Conservation (phyloP, 2,888 invertebrate species). For the Melinopterus prodromus region DNA sequence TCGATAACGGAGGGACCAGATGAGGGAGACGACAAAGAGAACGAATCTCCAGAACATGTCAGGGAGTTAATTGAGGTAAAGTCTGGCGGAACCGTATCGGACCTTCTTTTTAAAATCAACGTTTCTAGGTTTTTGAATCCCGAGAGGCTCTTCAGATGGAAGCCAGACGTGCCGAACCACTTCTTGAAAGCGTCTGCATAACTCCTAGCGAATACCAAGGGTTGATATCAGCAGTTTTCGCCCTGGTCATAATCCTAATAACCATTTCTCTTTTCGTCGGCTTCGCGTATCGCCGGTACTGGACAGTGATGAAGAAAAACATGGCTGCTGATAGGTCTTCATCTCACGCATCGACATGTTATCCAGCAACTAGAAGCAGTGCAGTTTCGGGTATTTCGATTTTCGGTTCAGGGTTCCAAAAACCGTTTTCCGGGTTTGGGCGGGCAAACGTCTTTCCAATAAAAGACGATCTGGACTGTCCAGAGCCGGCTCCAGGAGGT, state of each 20-base stretch:
- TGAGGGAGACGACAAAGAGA: slow-evolving; percentile 65
- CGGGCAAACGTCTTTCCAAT: slow-evolving; percentile 53
- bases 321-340: slow-evolving; percentile 63
- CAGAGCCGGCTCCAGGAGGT: slow-evolving; percentile 54
- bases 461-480: slow-evolving; percentile 54
- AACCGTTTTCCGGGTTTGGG: slow-evolving; percentile 69
- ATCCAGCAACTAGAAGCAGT: slow-evolving; percentile 58
- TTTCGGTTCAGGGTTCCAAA: slow-evolving; percentile 74
- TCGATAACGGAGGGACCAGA: slow-evolving; percentile 57
- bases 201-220: slow-evolving; percentile 86
- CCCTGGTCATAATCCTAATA: slow-evolving; percentile 77
- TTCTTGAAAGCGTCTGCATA: slow-evolving; percentile 78
- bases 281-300: slow-evolving; percentile 80
- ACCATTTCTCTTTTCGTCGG: slow-evolving; percentile 78
- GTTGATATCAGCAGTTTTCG: slow-evolving; percentile 79
- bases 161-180: slow-evolving; percentile 67
- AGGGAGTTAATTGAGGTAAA: slow-evolving; percentile 88
- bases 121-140: slow-evolving; percentile 80
- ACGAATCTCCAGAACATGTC: slow-evolving; percentile 73
- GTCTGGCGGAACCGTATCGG: background rate
- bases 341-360: slow-evolving; percentile 60
- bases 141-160: slow-evolving; percentile 69
- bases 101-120: slow-evolving; percentile 21
- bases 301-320: slow-evolving; percentile 81
- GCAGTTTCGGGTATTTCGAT: slow-evolving; percentile 70